A percentile compares a stretch with the other conserved stretches of the same genome.
Conservation (phyloP, 2,888 invertebrate genomes). For the Micropterix aruncella region DNA sequence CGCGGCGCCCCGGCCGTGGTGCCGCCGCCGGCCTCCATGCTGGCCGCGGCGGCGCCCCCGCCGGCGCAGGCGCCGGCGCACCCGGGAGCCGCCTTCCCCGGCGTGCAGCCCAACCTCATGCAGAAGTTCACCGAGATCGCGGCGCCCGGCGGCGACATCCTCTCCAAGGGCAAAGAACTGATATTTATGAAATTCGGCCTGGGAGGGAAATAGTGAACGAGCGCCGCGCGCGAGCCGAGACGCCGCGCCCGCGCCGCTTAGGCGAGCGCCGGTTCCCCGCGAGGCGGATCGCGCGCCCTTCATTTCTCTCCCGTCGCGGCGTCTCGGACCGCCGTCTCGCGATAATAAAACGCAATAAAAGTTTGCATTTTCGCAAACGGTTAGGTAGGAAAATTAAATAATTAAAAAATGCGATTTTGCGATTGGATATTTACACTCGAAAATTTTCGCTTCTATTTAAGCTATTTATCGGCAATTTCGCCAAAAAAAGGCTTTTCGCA, state of each 20-base stretch:
- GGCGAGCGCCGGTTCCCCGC: slow-evolving; percentile 11
- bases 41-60: slow-evolving; percentile 32
- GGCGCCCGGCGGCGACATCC: slow-evolving; percentile 77
- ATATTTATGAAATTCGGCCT: slow-evolving; percentile 91
- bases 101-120: slow-evolving; percentile 60
- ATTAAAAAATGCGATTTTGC: neutral
- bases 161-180: slow-evolving; percentile 86
- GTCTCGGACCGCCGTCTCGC: no score
- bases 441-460: neutral
- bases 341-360: neutral
- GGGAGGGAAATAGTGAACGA: slow-evolving; percentile 53
- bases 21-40: slow-evolving; percentile 16
- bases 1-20: slow-evolving; percentile 8
- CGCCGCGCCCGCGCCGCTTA: slow-evolving; percentile 15
- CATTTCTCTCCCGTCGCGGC: no score
- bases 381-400: neutral
- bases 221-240: slow-evolving; percentile 18
- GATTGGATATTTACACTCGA: neutral
- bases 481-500: neutral
- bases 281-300: no score
- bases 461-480: neutral
- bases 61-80: slow-evolving; percentile 28
- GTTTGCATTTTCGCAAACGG: neutral
- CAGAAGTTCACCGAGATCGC: slow-evolving; percentile 83
- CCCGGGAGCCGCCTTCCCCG: slow-evolving; percentile 24